Conservation (phyloP, 2,797 vertebrate species). For the Gymnoscopelus braueri region DNA sequence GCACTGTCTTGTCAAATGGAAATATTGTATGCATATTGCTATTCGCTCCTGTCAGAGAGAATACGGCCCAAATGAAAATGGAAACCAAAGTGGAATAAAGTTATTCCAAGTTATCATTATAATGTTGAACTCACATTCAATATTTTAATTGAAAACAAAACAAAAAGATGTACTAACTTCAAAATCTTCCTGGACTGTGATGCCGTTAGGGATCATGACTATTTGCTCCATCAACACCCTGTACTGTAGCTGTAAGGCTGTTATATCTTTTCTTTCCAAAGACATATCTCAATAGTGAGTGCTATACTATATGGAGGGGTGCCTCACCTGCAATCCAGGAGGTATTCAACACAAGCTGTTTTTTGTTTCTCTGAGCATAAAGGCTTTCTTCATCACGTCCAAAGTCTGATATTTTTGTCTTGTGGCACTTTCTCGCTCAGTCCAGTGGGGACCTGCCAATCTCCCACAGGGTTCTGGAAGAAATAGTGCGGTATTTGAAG, state of each 20-base stretch:
- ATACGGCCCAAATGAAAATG: slow-evolving; percentile 11
- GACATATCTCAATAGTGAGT: slow-evolving; percentile 50
- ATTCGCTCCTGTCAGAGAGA: too few relatives aligned
- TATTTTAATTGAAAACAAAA: slow-evolving; percentile 25
- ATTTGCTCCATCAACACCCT: slow-evolving; percentile 65
- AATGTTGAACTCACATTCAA: too few relatives aligned
- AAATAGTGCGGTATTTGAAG: slow-evolving; percentile 80
- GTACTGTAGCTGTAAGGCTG: slow-evolving; percentile 24
- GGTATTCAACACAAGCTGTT: slow-evolving; percentile 73
- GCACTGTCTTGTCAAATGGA: neutral
- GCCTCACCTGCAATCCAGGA: slow-evolving; percentile 66
- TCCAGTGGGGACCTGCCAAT: slow-evolving; percentile 77
- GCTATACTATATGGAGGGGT: slow-evolving; percentile 43
- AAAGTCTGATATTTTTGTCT: slow-evolving; percentile 83
- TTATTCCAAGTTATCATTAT: too few relatives aligned
- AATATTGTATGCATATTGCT: neutral
- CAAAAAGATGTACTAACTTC: slow-evolving; percentile 27
- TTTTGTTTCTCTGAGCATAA: slow-evolving; percentile 75
- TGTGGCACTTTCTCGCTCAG: slow-evolving; percentile 76
- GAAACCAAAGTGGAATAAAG: neutral
- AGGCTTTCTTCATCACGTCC: slow-evolving; percentile 77
- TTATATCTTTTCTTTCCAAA: slow-evolving; percentile 48
- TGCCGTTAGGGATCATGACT: slow-evolving; percentile 50
- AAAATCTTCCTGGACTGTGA: slow-evolving; percentile 55
- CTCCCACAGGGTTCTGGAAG: slow-evolving; percentile 81